These are phyloP conservation scores for Caenorhabditis briggsae DNA, from an alignment of 1,140 invertebrate species.

Conservation along the genomic window DNA sequence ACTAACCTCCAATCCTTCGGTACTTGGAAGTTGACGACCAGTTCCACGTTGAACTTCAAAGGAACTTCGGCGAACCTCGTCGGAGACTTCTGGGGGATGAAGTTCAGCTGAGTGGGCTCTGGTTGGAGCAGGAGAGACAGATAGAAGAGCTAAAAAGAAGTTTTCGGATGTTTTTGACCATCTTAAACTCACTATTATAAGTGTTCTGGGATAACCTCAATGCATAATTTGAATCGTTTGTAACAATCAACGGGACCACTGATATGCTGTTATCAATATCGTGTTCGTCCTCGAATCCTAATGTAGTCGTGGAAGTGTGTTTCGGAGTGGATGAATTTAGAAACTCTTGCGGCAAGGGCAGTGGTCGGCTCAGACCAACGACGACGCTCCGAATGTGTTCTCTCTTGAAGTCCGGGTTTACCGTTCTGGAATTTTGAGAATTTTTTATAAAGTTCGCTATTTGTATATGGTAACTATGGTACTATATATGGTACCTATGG, in stretches of 20 bases:
- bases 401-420: conserved; percentile 65
- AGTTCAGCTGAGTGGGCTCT: conserved; percentile 52
- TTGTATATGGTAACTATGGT: too few species aligned
- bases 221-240: conserved; percentile 28
- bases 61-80: conserved; percentile 62
- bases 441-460: background rate
- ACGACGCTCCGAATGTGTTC: conserved; percentile 64
- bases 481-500: too few species aligned
- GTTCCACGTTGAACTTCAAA: conserved; percentile 64
- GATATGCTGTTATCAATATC: conserved; percentile 34
- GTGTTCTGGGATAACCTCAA: conserved; percentile 44
- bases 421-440: conserved; percentile 55
- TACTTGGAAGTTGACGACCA: conserved; percentile 61
- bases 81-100: conserved; percentile 24
- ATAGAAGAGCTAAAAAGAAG: conserved; percentile 5
- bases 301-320: conserved; percentile 8
- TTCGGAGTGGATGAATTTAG: conserved; percentile 29
- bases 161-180: background rate
- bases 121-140: conserved; percentile 33
- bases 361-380: conserved; percentile 65
- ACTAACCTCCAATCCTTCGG: conserved; percentile 62
- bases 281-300: conserved; percentile 38
- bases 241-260: conserved; percentile 45
- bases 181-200: conserved; percentile 37
- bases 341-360: conserved; percentile 61